Evolutionary conservation across 2,888 invertebrate species (phyloP), one percentile per base, ranked within the genome.

Genomic region (Clanis bilineata): DNA sequence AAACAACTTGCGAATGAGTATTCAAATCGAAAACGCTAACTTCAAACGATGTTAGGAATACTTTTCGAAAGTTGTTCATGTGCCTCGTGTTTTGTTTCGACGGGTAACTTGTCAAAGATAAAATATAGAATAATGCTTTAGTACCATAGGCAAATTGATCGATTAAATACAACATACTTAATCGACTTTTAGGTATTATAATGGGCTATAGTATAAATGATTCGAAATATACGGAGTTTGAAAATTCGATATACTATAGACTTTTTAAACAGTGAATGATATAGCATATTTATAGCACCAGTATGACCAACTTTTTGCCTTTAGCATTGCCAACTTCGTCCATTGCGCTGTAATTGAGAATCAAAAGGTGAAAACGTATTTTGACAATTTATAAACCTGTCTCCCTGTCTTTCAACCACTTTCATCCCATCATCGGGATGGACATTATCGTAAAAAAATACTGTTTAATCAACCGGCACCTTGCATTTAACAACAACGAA

Each of bases 201-300:
- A 32, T 32, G 5, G 32, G 32, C 32, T 32, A 32, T 6, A 32
- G 9, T 32, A 32, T 32, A 32, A 5, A 5, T 9, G 2, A n/a
- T 32, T 32, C 9, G 21, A 2, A 21, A 21, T 28, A 15, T 7
- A 9, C 1, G 6, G 15, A 28, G 45, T 6, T 15, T 15, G 28
- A 15, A 47, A 9, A 47, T 28, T 28, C 28, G 9, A 47, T 51
- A 10, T 9, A 44, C 9, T 7, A 3, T n/a, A 18, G 15, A 10
- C 1, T 32, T 28, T 28, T 3, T 51, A 32, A 10, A 9, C 18
- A 51, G 15, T 51, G 15, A 51, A 28, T 28, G n/a, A 28, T 28
- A 12, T 18, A 47, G 47, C n/a, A 12, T 28, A 28, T 51, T 32
- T 51, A 51, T 51, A 51, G 51, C 51, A 51, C 51, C 51, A 51